Percentiles rank a stretch among this genome's conserved stretches.
phyloP scores from a whole-genome alignment of 37 sponge, comb jelly and placozoan genomes.

The Geodia barretti region DNA sequence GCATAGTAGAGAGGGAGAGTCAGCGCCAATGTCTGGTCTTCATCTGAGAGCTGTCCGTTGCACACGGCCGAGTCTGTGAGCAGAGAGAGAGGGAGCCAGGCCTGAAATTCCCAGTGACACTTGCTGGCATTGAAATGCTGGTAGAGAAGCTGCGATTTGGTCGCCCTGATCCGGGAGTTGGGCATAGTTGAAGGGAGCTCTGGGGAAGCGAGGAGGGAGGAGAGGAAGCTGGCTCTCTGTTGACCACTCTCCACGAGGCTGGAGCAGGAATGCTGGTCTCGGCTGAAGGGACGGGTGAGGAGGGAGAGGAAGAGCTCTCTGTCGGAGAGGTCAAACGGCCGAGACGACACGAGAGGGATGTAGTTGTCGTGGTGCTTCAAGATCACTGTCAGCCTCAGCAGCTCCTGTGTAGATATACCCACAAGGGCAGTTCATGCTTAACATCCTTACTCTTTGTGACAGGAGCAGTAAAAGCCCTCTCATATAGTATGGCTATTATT shows the following conservation, averaged over 20 bases:
- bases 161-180: not conserved
- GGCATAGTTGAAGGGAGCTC: not conserved
- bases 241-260: not conserved
- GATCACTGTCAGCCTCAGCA: constrained; percentile 25
- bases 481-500: too few species aligned
- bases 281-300: not conserved
- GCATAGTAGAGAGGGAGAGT: not conserved
- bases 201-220: not conserved
- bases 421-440: not conserved
- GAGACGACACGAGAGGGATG: constrained; percentile 46
- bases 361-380: constrained; percentile 22
- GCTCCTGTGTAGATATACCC: constrained; percentile 28
- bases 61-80: not conserved
- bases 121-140: not conserved
- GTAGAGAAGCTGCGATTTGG: constrained; percentile 2
- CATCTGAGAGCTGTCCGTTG: not conserved
- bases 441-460: too few species aligned
- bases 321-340: constrained; percentile 2
- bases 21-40: not conserved
- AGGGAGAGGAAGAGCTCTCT: not conserved
- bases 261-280: constrained; percentile 16
- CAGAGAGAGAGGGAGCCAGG: not conserved
- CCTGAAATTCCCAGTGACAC: constrained; percentile 27
- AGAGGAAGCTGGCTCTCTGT: not conserved
- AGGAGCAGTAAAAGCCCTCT: too few species aligned